Evolutionary conservation across 2,888 invertebrate genomes (phyloP), one percentile per base, ranked within the genome.

Genomic region (Hyposoter didymator): DNA sequence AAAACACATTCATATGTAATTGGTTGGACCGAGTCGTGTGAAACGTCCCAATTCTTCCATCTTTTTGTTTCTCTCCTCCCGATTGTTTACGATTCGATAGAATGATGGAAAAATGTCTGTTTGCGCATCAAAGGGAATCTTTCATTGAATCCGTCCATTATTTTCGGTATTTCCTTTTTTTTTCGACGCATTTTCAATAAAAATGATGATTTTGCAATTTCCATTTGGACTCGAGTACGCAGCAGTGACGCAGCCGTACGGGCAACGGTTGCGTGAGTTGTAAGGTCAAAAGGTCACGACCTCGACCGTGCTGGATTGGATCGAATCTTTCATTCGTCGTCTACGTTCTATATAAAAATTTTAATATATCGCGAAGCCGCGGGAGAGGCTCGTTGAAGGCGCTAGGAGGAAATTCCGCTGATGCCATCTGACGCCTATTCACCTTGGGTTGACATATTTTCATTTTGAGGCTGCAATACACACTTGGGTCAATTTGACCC

Each of bases 251-350:
- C 22, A 43, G 35, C 66, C 3, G 35, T 66, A 66, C 66, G 39
- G n/a, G n/a, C n/a, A n/a, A 66, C 19, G 19, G 6, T 32, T 28
- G 43, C 39, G 39, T 49, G 49, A 35, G 14, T 74, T 59, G 28
- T 55, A 59, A 74, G 81, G 81, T 81, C 81, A 74, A 81, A 81
- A 74, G 74, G 72, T 74, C 81, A 81, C 45, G 55, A 49, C 55
- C 39, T 66, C 80, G 55, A 12, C 55, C 32, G 55, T 45, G 35
- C 64, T 45, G 45, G 35, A 43, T 45, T 62, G 49, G 19, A 73
- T 47, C 43, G 49, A 66, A 35, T 74, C 22, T 59, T 59, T 22
- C 52, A 55, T 73, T 72, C 49, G 43, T 28, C 69, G 66, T 39
- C 32, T 39, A 19, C 2, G 10, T 8, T 39, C 8, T 28, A 4